A percentile compares a stretch with the other conserved stretches of the same genome.
These are phyloP conservation scores for Spinus pinus DNA, from an alignment of 2,797 vertebrate species.

Conservation along the genomic window DNA sequence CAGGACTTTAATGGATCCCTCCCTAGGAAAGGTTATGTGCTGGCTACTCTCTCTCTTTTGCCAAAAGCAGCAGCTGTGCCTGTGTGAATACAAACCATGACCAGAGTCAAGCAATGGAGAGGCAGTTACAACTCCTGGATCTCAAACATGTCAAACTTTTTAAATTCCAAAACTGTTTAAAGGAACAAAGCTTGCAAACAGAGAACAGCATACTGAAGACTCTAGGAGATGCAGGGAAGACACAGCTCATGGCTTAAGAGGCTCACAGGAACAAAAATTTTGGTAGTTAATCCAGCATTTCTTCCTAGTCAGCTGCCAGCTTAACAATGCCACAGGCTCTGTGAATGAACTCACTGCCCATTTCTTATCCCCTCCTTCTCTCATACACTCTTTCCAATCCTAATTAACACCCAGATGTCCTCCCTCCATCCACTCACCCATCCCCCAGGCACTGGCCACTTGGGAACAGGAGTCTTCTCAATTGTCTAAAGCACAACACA, in stretches of 20 bases:
- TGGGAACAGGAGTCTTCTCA: constrained; percentile 52
- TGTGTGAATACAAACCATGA: neutral
- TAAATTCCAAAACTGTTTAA: neutral
- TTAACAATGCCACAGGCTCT: neutral
- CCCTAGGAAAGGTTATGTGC: neutral
- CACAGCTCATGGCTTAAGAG: neutral
- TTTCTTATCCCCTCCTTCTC: neutral
- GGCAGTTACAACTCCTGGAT: neutral
- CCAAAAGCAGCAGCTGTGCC: neutral
- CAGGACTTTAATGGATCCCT: neutral
- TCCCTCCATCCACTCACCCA: neutral
- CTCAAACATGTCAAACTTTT: neutral
- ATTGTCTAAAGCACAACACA: constrained; percentile 57
- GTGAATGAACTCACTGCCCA: neutral
- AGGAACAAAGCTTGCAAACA: neutral
- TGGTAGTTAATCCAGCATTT: neutral
- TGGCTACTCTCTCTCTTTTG: neutral
- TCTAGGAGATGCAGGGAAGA: neutral
- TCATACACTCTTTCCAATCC: neutral
- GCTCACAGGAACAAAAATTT: neutral
- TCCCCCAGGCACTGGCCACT: constrained; percentile 27
- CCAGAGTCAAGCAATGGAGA: too few relatives aligned
- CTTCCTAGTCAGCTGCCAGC: neutral
- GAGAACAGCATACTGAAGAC: neutral
- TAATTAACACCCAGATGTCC: neutral